These are phyloP conservation scores for Platanista minor DNA, from an alignment of 2,113 vertebrate species.

Conservation along the genomic window DNA sequence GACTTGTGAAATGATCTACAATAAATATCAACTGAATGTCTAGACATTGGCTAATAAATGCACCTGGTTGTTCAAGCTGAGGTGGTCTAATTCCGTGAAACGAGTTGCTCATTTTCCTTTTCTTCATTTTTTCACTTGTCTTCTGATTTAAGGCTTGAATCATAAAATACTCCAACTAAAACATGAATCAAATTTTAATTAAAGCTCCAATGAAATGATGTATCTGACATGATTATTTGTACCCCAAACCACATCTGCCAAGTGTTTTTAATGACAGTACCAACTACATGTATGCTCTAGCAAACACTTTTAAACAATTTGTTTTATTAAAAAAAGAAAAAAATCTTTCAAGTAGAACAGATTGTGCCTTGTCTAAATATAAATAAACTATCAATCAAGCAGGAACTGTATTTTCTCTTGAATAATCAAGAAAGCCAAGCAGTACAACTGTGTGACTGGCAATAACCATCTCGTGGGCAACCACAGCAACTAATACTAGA, in stretches of 20 bases:
- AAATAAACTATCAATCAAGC: conserved; percentile 12
- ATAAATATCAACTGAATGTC: background rate
- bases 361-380: background rate
- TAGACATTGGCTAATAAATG: background rate
- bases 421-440: conserved; percentile 6
- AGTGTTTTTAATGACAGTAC: background rate
- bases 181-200: conserved; percentile 43
- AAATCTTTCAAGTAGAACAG: background rate
- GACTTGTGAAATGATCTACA: background rate
- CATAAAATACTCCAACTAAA: conserved; percentile 98
- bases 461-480: background rate
- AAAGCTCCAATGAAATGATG: background rate
- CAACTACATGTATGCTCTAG: background rate
- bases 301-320: background rate
- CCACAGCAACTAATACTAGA: background rate
- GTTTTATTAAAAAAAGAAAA: background rate
- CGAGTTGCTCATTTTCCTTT: conserved; percentile 85
- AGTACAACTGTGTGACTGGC: background rate
- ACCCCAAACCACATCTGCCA: background rate
- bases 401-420: background rate
- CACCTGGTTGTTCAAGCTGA: conserved; percentile 95
- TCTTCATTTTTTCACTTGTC: conserved; percentile 92
- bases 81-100: conserved; percentile 88
- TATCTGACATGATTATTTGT: background rate
- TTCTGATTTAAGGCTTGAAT: conserved; percentile 97